Base-by-base conservation (phyloP, 2,888 invertebrate species). In the Caenorhabditis sp. region DNA sequence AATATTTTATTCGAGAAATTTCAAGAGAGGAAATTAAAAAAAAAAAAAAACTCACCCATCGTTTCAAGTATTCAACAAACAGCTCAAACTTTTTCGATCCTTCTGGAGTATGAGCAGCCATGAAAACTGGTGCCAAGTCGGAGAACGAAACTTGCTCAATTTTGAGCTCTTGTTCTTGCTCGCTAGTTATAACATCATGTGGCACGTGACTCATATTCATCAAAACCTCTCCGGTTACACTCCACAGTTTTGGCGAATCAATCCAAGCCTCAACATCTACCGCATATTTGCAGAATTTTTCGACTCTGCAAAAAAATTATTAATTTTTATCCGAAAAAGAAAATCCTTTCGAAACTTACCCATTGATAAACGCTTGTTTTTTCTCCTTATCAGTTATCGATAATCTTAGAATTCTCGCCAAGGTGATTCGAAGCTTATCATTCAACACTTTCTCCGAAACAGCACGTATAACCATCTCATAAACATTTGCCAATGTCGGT, bases 281-380 rank as follows among this genome's bases (percentile, higher is more conserved):
- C 5, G 43, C 43, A 14, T 43, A 17, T 43, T 43, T 43, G 43
- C 43, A 43, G 43, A 43, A 43, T 17, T 43, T 53, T 21, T 53
- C 21, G n/a, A 53, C 21, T 53, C 23, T 53, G 21, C 8, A 53
- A 53, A 7, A 21, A 21, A 4, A 21, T 3, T 53, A 7, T 23
- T 21, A 17, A 50, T 50, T 50, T 50, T 50, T 50, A n/a, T n/a
- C n/a, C n/a, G 50, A 20, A 50, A 57, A 60, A 38, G 23, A n/a
- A n/a, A n/a, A n/a, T n/a, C n/a, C n/a, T n/a, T n/a, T n/a, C n/a
- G n/a, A 43, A 59, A 54, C 36, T 67, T 36, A 65, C 65, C 70
- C 70, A 38, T 53, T 36, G 26, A 76, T 72, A 54, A 78, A 70
- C 1, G 69, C 65, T 5, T 64, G 53, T 20, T 72, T 72, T 38